Conservation (phyloP, 2,797 vertebrate genomes). For the Danio kyathit region DNA sequence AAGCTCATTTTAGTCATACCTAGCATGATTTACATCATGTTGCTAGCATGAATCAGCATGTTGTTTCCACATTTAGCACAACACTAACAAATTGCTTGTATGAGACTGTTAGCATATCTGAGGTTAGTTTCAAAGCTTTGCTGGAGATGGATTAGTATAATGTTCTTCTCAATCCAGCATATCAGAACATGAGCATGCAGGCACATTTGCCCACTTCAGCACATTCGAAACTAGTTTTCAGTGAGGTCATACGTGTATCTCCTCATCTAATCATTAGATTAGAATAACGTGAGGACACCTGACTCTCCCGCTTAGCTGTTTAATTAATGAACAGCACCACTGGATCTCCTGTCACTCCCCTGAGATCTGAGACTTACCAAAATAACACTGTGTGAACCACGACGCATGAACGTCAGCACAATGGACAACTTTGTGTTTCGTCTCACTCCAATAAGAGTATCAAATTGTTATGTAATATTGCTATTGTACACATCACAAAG, state of each 20-base stretch:
- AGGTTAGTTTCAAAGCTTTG: too few relatives aligned
- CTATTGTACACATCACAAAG: constrained; percentile 30
- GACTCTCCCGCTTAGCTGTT: constrained; percentile 68
- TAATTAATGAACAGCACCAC: constrained; percentile 73
- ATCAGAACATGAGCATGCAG: not conserved
- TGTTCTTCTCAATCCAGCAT: too few relatives aligned
- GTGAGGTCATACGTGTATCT: constrained; percentile 5
- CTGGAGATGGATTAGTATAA: too few relatives aligned
- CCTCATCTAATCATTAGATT: constrained; percentile 65
- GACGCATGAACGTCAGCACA: not conserved
- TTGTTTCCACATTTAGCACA: too few relatives aligned
- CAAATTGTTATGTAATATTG: constrained; percentile 4
- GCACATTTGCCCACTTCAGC: not conserved
- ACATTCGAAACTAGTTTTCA: not conserved
- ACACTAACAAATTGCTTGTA: too few relatives aligned
- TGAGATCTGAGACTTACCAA: constrained; percentile 70
- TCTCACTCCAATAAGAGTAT: constrained; percentile 3
- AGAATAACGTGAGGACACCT: constrained; percentile 68
- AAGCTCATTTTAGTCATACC: too few relatives aligned
- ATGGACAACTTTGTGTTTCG: not conserved
- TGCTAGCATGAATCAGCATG: too few relatives aligned
- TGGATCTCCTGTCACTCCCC: constrained; percentile 68
- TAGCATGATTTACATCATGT: too few relatives aligned
- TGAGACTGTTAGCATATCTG: too few relatives aligned
- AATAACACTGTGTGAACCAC: constrained; percentile 16